These are phyloP conservation scores for Lamproptera curius DNA, from an alignment of 2,888 invertebrate species.

Conservation along the genomic window DNA sequence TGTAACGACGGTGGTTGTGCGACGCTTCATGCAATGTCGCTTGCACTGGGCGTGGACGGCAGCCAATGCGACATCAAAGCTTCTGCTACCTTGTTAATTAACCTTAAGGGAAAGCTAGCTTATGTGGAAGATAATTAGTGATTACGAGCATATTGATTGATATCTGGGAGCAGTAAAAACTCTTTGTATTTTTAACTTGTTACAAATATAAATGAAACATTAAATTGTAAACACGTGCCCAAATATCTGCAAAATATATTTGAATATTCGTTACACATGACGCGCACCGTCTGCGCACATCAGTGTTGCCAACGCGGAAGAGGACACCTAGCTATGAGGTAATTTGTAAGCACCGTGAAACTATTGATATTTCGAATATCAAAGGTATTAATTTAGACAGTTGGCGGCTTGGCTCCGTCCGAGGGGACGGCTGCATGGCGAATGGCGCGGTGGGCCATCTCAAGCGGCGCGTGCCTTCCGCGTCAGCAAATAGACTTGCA, in stretches of 20 bases:
- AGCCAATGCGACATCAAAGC: slow-evolving; percentile 61
- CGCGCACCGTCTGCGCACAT: slow-evolving; percentile 44
- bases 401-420: slow-evolving; percentile 53
- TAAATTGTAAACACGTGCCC: too few species aligned
- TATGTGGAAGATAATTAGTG: slow-evolving; percentile 30
- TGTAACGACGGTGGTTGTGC: slow-evolving; percentile 32
- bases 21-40: slow-evolving; percentile 30
- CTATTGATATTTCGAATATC: slow-evolving; percentile 75
- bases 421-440: slow-evolving; percentile 40
- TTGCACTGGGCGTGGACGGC: slow-evolving; percentile 43
- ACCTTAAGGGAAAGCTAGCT: slow-evolving; percentile 35
- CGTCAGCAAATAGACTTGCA: slow-evolving; percentile 73
- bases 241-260: too few species aligned
- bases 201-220: too few species aligned
- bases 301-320: slow-evolving; percentile 67
- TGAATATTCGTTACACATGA: slow-evolving; percentile 40
- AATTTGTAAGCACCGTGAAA: slow-evolving; percentile 68
- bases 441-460: slow-evolving; percentile 66
- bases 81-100: slow-evolving; percentile 61
- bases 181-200: too few species aligned
- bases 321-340: slow-evolving; percentile 51
- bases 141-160: too few species aligned
- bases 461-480: slow-evolving; percentile 72
- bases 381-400: slow-evolving; percentile 73
- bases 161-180: too few species aligned